Percentiles rank a stretch among this genome's conserved stretches.
These are phyloP conservation scores for Caenorhabditis latens DNA, from an alignment of 1,140 invertebrate species.

Conservation along the genomic window DNA sequence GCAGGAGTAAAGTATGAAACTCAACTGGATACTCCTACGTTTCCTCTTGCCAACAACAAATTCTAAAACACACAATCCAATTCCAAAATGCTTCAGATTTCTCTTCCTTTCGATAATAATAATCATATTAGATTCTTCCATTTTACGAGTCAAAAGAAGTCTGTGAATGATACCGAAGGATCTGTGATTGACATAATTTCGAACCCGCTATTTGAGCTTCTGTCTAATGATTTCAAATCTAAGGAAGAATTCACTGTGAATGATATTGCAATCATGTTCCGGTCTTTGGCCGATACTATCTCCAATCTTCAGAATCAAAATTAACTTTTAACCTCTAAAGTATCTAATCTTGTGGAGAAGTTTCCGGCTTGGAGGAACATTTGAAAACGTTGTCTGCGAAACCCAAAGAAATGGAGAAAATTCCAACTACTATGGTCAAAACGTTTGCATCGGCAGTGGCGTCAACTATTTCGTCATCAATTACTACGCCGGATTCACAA, in stretches of 20 bases:
- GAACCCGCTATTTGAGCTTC: not conserved
- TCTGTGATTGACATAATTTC: not conserved
- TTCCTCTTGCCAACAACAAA: too few relatives aligned
- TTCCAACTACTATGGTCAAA: not conserved
- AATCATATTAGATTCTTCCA: too few relatives aligned
- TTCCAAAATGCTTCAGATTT: too few relatives aligned
- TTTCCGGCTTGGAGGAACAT: not conserved
- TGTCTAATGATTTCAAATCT: not conserved
- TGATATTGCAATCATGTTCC: not conserved
- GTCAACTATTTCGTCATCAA: not conserved
- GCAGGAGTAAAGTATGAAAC: too few relatives aligned
- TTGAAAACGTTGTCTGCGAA: not conserved
- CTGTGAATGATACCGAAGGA: not conserved
- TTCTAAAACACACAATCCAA: too few relatives aligned
- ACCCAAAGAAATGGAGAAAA: not conserved
- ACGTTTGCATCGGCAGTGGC: not conserved
- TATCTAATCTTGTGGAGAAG: not conserved
- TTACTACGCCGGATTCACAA: not conserved
- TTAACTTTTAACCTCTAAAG: not conserved
- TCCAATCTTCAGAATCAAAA: not conserved
- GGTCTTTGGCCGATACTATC: not conserved
- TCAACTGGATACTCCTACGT: too few relatives aligned
- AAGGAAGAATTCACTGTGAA: not conserved
- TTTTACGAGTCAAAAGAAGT: too few relatives aligned
- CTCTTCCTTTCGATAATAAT: too few relatives aligned